A percentile compares a stretch with the other conserved stretches of the same genome.
phyloP scores from a whole-genome alignment of 2,888 invertebrate species.

The Lepeophtheirus nordmannii region DNA sequence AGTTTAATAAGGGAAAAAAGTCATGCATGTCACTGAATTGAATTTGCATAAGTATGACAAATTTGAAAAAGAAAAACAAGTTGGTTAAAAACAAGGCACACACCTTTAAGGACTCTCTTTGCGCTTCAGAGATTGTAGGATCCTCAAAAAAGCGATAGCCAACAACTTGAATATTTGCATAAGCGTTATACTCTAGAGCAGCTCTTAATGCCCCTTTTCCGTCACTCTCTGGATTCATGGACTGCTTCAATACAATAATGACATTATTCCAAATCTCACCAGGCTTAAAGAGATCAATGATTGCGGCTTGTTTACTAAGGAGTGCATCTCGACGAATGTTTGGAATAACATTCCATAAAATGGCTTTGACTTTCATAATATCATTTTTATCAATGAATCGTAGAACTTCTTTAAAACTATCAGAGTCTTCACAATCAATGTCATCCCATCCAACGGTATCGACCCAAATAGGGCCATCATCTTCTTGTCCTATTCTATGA shows the following conservation, averaged over 20 bases:
- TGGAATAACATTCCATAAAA: constrained; percentile 18
- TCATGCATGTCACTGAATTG: too few relatives aligned
- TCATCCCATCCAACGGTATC: constrained; percentile 25
- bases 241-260: constrained; percentile 18
- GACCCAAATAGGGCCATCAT: constrained; percentile 10
- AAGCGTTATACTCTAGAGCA: background rate
- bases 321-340: constrained; percentile 16
- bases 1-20: too few relatives aligned
- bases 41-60: too few relatives aligned
- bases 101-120: background rate
- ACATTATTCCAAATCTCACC: constrained; percentile 21
- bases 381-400: constrained; percentile 15
- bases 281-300: constrained; percentile 12
- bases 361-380: constrained; percentile 13
- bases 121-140: background rate
- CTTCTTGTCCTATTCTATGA: background rate
- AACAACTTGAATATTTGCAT: background rate
- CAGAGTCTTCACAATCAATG: constrained; percentile 8
- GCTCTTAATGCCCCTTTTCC: constrained; percentile 12
- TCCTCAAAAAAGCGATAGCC: constrained; percentile 10
- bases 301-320: constrained; percentile 3
- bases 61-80: too few relatives aligned
- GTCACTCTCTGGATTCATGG: constrained; percentile 17
- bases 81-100: too few relatives aligned
- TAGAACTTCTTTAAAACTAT: constrained; percentile 20